These are phyloP conservation scores for Eremophila alpestris DNA, from an alignment of 2,797 vertebrate genomes.

Conservation along the genomic window DNA sequence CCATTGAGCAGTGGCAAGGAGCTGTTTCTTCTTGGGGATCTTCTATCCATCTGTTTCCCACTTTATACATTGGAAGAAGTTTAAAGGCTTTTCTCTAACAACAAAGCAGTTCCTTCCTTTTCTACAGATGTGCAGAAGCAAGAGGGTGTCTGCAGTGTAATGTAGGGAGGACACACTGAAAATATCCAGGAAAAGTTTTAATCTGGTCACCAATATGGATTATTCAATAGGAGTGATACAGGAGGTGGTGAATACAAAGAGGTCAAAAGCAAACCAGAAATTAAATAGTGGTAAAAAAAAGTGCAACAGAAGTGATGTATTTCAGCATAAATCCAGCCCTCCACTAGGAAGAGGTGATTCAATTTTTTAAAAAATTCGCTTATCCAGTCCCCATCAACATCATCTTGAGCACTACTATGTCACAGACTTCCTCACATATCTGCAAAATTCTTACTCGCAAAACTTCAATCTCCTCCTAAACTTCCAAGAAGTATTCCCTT, in stretches of 20 bases:
- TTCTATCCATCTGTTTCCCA: not conserved
- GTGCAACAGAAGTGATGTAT: not conserved
- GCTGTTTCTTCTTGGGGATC: not conserved
- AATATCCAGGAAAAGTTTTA: not conserved
- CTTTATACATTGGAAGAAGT: not conserved
- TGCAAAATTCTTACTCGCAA: not conserved
- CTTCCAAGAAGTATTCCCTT: not conserved
- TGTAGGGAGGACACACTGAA: not conserved
- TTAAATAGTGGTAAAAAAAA: not conserved
- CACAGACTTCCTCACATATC: not conserved
- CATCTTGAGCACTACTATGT: not conserved
- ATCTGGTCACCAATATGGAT: not conserved
- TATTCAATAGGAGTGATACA: not conserved
- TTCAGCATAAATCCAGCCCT: not conserved
- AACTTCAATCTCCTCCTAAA: not conserved
- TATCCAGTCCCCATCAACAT: not conserved
- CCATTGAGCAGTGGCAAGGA: not conserved
- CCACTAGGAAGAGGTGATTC: not conserved
- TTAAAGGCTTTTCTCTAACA: not conserved
- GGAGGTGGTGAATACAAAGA: not conserved
- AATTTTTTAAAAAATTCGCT: accelerated
- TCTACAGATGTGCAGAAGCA: not conserved
- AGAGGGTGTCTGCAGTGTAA: not conserved
- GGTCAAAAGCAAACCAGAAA: not conserved
- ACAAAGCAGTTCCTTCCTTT: not conserved